These are phyloP conservation scores for Sisor rabdophorus DNA, from an alignment of 2,113 vertebrate species.

Conservation along the genomic window DNA sequence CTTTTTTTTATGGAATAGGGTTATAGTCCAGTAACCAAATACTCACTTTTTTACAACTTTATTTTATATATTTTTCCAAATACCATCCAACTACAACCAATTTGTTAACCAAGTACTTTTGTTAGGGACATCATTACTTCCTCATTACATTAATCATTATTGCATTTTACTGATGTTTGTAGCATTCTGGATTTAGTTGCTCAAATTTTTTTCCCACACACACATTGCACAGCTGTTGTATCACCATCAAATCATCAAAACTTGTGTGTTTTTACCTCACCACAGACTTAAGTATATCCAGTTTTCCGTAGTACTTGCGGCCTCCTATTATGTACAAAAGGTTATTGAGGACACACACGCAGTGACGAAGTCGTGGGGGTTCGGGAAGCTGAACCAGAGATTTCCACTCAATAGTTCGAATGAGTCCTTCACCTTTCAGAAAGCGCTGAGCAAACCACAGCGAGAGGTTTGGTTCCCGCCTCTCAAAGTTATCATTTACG, in stretches of 20 bases:
- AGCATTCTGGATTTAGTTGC: too few relatives aligned
- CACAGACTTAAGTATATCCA: conserved; percentile 69
- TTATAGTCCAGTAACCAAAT: too few relatives aligned
- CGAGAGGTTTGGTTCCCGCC: conserved; percentile 60
- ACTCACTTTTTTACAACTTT: not conserved
- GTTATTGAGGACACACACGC: conserved; percentile 63
- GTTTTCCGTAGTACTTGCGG: conserved; percentile 70
- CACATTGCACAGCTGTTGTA: not conserved
- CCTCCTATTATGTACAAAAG: conserved; percentile 74
- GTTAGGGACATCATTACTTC: not conserved
- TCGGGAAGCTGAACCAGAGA: conserved; percentile 64
- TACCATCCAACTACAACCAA: not conserved
- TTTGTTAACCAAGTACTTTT: not conserved
- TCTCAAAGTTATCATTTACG: conserved; percentile 61
- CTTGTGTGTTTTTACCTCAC: conserved; percentile 63
- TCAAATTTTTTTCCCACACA: too few relatives aligned
- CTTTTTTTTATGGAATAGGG: too few relatives aligned
- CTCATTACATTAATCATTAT: not conserved
- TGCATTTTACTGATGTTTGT: not conserved
- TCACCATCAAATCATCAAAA: not conserved
- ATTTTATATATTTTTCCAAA: not conserved
- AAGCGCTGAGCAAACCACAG: conserved; percentile 74
- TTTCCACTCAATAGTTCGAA: conserved; percentile 72
- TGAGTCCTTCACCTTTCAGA: conserved; percentile 65
- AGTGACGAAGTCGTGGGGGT: conserved; percentile 71